Evolutionary conservation across 2,888 invertebrate species (phyloP), one percentile per base, ranked within the genome.

Genomic region (Brachypterus glaber): DNA sequence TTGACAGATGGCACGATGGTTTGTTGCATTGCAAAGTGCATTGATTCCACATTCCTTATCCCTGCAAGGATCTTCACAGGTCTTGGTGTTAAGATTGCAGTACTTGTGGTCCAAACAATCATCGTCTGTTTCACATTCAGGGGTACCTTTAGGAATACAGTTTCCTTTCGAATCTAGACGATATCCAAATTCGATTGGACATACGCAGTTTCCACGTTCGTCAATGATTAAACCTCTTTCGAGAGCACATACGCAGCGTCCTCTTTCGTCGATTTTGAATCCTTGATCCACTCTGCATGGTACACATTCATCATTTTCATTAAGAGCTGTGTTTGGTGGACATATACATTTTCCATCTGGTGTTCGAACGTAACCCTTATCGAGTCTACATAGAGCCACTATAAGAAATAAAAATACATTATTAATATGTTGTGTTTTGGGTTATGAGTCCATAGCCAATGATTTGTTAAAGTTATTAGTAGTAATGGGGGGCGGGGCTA

Each of bases 211-310:
- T 17, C 79, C 81, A 26, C 81, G 74, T 41, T 84, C 83, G 44
- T 85, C 85, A 17, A 82, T 76, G 11, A 81, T 77, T 63, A 82
- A 76, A 17, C 89, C 89, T 40, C 80, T 77, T 46, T 82, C 81
- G 4, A 82, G 64, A 36, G 84, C 87, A 57, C 90, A 91, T 1
- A 84, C 79, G 57, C 90, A 91, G 30, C 81, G 80, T 1, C 87
- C 88, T 26, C 78, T 74, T 36, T 79, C 76, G 52, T 86, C 84
- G 15, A 88, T 70, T 42, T 79, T 76, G 56, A 79, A 79, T 2
- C 89, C 90, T 46, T 79, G 75, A 43, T 79, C 77, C 16, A 71
- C 67, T 9, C 70, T 69, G 55, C 91, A 90, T 1, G 79, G 79
- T 4, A 79, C 72, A 55, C 90, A 90, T 54, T 83, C 79, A 35